A percentile compares a stretch with the other conserved stretches of the same genome.
Conservation (phyloP, 2,113 vertebrate genomes). For the Pedetes capensis region DNA sequence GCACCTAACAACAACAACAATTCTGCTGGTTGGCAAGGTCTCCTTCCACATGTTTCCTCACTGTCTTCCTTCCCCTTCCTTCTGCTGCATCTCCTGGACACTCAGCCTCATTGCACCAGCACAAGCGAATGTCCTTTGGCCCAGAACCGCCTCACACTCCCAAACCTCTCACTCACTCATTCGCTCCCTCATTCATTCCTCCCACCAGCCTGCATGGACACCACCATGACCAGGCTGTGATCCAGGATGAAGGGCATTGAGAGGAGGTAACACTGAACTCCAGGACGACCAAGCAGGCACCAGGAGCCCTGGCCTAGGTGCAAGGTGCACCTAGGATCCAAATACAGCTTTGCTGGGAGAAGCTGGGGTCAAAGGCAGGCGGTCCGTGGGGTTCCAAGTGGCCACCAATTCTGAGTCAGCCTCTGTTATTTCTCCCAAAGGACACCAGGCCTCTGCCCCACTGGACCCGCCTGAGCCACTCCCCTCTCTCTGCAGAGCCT, state of each 20-base stretch:
- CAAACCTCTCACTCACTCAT: no score
- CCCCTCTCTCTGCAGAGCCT: accelerated
- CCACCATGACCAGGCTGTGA: neutral
- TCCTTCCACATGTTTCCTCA: no score
- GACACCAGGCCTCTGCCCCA: accelerated
- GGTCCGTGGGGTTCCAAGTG: no score
- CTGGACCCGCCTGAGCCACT: accelerated
- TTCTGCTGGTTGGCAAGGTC: neutral
- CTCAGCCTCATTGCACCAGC: no score
- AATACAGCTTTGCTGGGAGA: no score
- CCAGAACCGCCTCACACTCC: neutral
- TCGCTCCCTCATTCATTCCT: neutral
- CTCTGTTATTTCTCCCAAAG: accelerated
- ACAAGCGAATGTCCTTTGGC: neutral
- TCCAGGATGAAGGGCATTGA: no score
- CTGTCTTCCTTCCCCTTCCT: neutral
- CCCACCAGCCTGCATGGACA: neutral
- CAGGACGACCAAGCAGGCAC: no score
- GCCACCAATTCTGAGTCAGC: accelerated
- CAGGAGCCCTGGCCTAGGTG: no score
- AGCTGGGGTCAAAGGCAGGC: no score
- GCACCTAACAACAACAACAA: no score
- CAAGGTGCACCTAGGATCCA: neutral
- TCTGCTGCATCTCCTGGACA: neutral
- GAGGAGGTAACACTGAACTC: accelerated